These are phyloP conservation scores for Macrobrachium nipponense DNA, from an alignment of 1,140 invertebrate species.

Conservation along the genomic window DNA sequence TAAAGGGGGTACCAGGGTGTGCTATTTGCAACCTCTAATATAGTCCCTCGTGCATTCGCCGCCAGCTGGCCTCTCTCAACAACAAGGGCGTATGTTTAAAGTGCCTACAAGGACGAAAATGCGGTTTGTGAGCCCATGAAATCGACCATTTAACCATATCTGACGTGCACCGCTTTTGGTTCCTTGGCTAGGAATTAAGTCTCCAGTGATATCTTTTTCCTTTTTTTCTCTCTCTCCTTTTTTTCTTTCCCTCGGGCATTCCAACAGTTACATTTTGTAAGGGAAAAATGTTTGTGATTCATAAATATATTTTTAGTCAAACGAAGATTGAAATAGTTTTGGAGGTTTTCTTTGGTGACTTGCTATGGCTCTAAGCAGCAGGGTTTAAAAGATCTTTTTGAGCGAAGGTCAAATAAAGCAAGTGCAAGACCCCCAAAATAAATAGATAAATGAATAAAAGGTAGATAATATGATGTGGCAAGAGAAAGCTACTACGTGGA, in stretches of 20 bases:
- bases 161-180: constrained; percentile 11
- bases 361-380: too few relatives aligned
- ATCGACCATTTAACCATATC: constrained; percentile 3
- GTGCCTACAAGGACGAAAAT: constrained; percentile 30
- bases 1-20: constrained; percentile 20
- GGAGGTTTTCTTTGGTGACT: too few relatives aligned
- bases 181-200: constrained; percentile 16
- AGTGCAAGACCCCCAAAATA: too few relatives aligned
- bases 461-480: too few relatives aligned
- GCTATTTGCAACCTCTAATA: constrained; percentile 51
- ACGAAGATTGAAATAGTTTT: too few relatives aligned
- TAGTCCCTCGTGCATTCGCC: constrained; percentile 43
- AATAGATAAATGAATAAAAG: too few relatives aligned
- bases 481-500: too few relatives aligned
- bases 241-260: not conserved
- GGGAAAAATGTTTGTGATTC: too few relatives aligned
- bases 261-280: too few relatives aligned
- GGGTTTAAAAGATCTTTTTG: too few relatives aligned
- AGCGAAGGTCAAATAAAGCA: too few relatives aligned
- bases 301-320: too few relatives aligned
- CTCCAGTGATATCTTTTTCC: constrained; percentile 12
- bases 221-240: not conserved
- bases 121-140: constrained; percentile 3
- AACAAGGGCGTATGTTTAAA: constrained; percentile 37
- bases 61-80: constrained; percentile 39